Evolutionary conservation across 2,797 vertebrate genomes (phyloP).

Genomic region (Hoplostethus atlanticus): DNA sequence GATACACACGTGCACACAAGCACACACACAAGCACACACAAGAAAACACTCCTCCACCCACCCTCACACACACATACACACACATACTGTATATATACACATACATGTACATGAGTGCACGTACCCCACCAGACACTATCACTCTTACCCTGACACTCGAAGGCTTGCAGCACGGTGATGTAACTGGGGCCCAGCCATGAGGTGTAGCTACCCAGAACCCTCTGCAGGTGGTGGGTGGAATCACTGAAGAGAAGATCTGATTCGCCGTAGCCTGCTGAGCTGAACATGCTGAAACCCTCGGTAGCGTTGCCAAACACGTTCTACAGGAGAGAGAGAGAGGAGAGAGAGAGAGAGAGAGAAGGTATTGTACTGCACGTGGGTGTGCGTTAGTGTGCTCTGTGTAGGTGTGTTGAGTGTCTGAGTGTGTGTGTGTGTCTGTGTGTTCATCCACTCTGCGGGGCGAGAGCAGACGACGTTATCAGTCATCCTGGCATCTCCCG

Average conservation of each 20-base stretch:
- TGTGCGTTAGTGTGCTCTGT: conserved; percentile 22
- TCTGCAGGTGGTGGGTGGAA: conserved; percentile 84
- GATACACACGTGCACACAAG: conserved; percentile 32
- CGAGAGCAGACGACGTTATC: conserved; percentile 44
- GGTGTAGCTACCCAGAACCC: conserved; percentile 84
- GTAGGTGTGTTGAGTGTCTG: conserved; percentile 28
- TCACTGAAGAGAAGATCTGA: conserved; percentile 85
- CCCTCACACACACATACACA: conserved; percentile 38
- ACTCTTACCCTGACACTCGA: conserved; percentile 87
- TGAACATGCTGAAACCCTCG: conserved; percentile 84
- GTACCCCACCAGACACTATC: neutral
- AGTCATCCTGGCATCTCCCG: conserved; percentile 56
- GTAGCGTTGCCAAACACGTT: conserved; percentile 82
- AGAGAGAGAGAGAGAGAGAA: neutral
- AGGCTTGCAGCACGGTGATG: conserved; percentile 84
- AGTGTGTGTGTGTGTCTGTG: conserved; percentile 33
- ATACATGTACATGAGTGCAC: neutral
- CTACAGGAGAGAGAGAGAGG: conserved; percentile 61
- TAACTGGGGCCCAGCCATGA: conserved; percentile 87
- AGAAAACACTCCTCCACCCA: conserved; percentile 34
- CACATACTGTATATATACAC: neutral
- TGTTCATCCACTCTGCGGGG: conserved; percentile 13
- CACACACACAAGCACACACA: conserved; percentile 25
- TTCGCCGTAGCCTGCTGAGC: conserved; percentile 81
- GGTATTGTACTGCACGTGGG: conserved; percentile 59